These are phyloP conservation scores for Zapus hudsonius DNA, from an alignment of 2,113 vertebrate genomes.

Conservation along the genomic window DNA sequence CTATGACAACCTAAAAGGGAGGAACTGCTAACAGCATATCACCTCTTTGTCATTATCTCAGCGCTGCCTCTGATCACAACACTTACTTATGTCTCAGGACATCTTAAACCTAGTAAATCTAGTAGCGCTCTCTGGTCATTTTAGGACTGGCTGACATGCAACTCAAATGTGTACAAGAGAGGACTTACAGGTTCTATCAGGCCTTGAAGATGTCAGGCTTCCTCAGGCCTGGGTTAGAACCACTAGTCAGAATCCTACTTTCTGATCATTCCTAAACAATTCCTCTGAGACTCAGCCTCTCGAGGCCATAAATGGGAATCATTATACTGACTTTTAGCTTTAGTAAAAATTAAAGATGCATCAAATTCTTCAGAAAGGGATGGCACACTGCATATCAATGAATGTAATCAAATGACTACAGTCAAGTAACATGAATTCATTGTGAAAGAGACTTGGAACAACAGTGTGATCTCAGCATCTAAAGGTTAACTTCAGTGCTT, in stretches of 20 bases:
- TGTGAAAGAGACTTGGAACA: background rate
- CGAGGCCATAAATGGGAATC: background rate
- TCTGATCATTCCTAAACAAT: background rate
- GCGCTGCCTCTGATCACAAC: background rate
- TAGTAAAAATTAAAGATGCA: background rate
- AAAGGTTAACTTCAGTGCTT: background rate
- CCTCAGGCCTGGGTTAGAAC: background rate
- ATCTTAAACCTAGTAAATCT: background rate
- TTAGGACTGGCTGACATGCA: background rate
- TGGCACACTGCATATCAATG: background rate
- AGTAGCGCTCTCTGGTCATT: background rate
- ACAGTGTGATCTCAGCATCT: background rate
- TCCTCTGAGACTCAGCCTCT: background rate
- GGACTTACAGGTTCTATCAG: background rate
- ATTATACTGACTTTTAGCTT: background rate
- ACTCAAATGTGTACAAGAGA: slow-evolving; percentile 8
- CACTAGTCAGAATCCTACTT: background rate
- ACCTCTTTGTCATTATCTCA: background rate
- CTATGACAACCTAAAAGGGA: background rate
- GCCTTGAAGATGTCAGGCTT: background rate
- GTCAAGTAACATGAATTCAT: background rate
- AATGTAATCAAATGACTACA: background rate
- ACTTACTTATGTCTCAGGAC: background rate
- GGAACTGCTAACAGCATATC: background rate
- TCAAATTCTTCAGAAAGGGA: background rate